phyloP scores from a whole-genome alignment of 1,140 invertebrate genomes.

The Solen grandis region DNA sequence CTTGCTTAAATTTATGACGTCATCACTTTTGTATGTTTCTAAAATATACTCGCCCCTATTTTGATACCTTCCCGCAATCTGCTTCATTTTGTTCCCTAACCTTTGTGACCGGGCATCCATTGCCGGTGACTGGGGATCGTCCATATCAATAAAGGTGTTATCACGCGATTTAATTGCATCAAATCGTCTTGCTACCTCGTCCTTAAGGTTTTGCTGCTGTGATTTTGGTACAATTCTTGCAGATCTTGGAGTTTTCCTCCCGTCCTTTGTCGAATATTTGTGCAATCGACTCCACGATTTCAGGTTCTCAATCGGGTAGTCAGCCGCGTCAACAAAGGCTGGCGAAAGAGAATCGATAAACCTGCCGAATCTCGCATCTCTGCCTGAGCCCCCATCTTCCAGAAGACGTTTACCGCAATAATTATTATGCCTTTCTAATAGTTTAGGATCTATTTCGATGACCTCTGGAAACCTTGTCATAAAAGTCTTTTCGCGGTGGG shows the following conservation, averaged over 20 bases:
- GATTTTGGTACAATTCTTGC: slow-evolving; percentile 33
- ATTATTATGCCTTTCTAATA: slow-evolving; percentile 42
- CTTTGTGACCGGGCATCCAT: slow-evolving; percentile 9
- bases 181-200: slow-evolving; percentile 41
- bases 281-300: slow-evolving; percentile 43
- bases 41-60: slow-evolving; percentile 48
- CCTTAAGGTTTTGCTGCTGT: slow-evolving; percentile 37
- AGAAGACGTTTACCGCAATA: slow-evolving; percentile 45
- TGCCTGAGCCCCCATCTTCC: slow-evolving; percentile 35
- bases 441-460: slow-evolving; percentile 38
- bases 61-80: slow-evolving; percentile 17
- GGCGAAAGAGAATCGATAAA: slow-evolving; percentile 41
- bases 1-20: slow-evolving; percentile 41
- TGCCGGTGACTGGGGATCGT: background rate
- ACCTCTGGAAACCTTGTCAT: slow-evolving; percentile 55
- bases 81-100: background rate
- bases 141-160: slow-evolving; percentile 15
- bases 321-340: slow-evolving; percentile 20
- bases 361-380: slow-evolving; percentile 31
- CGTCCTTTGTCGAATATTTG: slow-evolving; percentile 25
- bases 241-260: slow-evolving; percentile 35
- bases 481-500: slow-evolving; percentile 51
- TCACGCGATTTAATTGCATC: slow-evolving; percentile 52
- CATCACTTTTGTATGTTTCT: slow-evolving; percentile 56
- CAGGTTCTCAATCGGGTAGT: slow-evolving; percentile 50